Evolutionary conservation across 2,888 invertebrate species (phyloP).

Genomic region (Polietes domitor): DNA sequence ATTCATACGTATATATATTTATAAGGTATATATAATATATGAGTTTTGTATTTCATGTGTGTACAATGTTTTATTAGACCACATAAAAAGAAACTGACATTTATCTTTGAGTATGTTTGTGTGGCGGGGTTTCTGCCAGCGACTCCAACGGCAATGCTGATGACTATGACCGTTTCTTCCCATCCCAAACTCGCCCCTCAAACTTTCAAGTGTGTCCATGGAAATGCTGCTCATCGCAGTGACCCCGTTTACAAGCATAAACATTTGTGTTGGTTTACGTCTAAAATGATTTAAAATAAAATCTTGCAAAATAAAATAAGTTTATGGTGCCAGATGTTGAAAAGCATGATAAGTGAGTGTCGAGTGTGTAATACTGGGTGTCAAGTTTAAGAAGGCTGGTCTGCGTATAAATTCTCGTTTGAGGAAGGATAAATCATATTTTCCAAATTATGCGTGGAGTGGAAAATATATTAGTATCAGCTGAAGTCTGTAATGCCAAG

Average conservation of each 20-base stretch:
- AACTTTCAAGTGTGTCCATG: not conserved
- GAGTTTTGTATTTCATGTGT: constrained; percentile 6
- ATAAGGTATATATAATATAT: not conserved
- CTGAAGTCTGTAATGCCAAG: too few species aligned
- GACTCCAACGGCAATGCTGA: not conserved
- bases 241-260: not conserved
- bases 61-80: constrained; percentile 60
- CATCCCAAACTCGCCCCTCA: not conserved
- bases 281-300: not conserved
- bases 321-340: not conserved
- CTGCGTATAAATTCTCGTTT: too few species aligned
- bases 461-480: too few species aligned
- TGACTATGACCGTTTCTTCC: not conserved
- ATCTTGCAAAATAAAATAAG: not conserved
- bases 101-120: constrained; percentile 38
- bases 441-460: too few species aligned
- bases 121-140: not conserved
- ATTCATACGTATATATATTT: not conserved
- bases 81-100: constrained; percentile 56
- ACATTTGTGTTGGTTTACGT: not conserved
- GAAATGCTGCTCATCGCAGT: not conserved
- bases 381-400: not conserved
- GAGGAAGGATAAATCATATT: too few species aligned
- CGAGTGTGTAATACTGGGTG: not conserved
- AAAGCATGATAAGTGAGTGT: not conserved